Conservation (phyloP, 2,797 vertebrate species). For the Bucorvus abyssinicus region DNA sequence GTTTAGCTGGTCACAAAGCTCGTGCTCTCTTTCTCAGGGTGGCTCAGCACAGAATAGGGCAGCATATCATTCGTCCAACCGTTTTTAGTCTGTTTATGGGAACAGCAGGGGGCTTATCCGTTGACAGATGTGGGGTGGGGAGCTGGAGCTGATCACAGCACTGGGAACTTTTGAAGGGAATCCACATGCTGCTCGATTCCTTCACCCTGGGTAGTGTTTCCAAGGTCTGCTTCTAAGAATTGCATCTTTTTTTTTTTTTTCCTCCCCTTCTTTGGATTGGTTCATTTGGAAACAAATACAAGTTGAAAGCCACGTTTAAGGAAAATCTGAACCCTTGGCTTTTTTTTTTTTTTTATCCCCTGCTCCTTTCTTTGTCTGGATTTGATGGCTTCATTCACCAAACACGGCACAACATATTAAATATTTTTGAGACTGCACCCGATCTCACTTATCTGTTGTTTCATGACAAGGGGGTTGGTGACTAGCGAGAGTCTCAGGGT, state of each 20-base stretch:
- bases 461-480: neutral
- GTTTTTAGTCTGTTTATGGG: neutral
- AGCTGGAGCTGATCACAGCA: neutral
- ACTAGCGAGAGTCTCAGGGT: accelerated
- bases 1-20: neutral
- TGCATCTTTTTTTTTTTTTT: neutral
- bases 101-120: neutral
- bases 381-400: neutral
- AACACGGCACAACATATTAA: neutral
- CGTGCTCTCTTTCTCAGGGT: neutral
- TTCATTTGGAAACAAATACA: neutral
- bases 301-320: slow-evolving; percentile 6
- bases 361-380: neutral
- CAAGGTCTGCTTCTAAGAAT: neutral
- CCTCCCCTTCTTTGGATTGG: neutral
- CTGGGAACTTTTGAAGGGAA: neutral
- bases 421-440: neutral
- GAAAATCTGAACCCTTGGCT: neutral
- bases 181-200: neutral
- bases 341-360: no score
- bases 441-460: neutral
- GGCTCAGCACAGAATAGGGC: neutral
- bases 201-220: neutral
- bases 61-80: accelerated
- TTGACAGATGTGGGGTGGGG: neutral